phyloP scores from a whole-genome alignment of 2,888 invertebrate genomes.

The Caenorhabditis sulstoni region DNA sequence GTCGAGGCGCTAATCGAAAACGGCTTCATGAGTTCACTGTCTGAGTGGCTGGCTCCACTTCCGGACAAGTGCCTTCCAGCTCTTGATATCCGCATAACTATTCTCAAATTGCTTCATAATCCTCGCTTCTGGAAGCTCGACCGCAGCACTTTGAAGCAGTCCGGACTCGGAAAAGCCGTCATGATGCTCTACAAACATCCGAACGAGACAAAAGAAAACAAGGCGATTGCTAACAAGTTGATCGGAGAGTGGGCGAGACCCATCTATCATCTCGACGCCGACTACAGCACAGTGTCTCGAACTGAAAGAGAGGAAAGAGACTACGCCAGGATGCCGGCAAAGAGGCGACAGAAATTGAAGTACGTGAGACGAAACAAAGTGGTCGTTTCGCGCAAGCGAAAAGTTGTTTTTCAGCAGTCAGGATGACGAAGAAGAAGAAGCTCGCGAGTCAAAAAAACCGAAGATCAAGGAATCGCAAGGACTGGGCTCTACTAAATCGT shows the following conservation, averaged over 20 bases:
- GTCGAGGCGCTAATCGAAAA: constrained; percentile 96
- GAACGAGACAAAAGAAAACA: constrained; percentile 88
- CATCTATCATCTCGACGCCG: constrained; percentile 91
- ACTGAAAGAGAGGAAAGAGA: constrained; percentile 96
- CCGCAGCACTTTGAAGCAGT: constrained; percentile 89
- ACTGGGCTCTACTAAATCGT: constrained; percentile 40
- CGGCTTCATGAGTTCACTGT: constrained; percentile 84
- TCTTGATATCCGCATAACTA: constrained; percentile 90
- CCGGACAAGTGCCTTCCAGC: constrained; percentile 97
- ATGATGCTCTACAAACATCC: constrained; percentile 99
- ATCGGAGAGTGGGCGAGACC: constrained; percentile 93
- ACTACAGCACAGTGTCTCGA: constrained; percentile 90
- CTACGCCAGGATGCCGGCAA: constrained; percentile 88
- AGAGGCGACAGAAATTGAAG: constrained; percentile 72
- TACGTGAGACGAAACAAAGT: constrained; percentile 30
- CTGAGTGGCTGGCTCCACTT: constrained; percentile 98
- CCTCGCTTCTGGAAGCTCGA: constrained; percentile 63
- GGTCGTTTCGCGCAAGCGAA: not conserved
- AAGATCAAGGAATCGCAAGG: constrained; percentile 30
- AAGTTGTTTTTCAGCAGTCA: constrained; percentile 31
- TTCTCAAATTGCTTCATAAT: constrained; percentile 84
- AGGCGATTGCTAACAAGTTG: constrained; percentile 67
- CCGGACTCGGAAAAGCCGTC: constrained; percentile 97
- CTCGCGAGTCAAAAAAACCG: constrained; percentile 14
- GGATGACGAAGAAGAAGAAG: constrained; percentile 37